Evolutionary conservation across 1,140 invertebrate genomes (phyloP).

Genomic region (Lycorma delicatula): DNA sequence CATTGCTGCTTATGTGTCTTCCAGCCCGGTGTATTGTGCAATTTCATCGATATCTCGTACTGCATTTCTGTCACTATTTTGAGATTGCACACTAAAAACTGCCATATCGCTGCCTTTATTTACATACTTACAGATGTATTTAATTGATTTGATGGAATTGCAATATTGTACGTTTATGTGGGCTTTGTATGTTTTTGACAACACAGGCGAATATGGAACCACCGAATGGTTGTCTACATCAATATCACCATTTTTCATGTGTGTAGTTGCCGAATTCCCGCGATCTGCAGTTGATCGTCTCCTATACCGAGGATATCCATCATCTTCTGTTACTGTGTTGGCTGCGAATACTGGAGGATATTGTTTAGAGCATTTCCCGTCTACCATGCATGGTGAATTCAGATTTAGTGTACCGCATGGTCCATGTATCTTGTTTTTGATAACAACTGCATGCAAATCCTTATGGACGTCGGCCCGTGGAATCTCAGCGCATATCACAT

Average conservation of each 20-base stretch:
- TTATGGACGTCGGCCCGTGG: slow-evolving; percentile 17
- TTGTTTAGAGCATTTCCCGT: slow-evolving; percentile 37
- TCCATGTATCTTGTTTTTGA: slow-evolving; percentile 36
- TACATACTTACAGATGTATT: slow-evolving; percentile 37
- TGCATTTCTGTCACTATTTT: slow-evolving; percentile 13
- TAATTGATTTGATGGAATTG: slow-evolving; percentile 22
- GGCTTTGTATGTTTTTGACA: slow-evolving; percentile 14
- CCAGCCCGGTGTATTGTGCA: slow-evolving; percentile 34
- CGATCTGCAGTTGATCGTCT: slow-evolving; percentile 12
- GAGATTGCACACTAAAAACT: too few relatives aligned
- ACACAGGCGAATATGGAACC: slow-evolving; percentile 13
- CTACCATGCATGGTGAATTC: slow-evolving; percentile 36
- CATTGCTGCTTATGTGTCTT: slow-evolving; percentile 37
- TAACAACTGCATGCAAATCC: slow-evolving; percentile 30
- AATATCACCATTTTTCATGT: not conserved
- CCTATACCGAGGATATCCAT: slow-evolving; percentile 18
- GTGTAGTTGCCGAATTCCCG: not conserved
- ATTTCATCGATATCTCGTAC: slow-evolving; percentile 26
- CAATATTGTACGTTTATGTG: slow-evolving; percentile 13
- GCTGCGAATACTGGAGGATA: slow-evolving; percentile 19
- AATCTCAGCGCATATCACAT: slow-evolving; percentile 21
- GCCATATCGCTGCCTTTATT: slow-evolving; percentile 31
- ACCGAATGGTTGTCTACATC: slow-evolving; percentile 10
- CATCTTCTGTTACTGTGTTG: slow-evolving; percentile 25
- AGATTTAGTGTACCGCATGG: slow-evolving; percentile 34